Percentiles rank a stretch among this genome's conserved stretches.
Conservation (phyloP, 2,888 invertebrate species). For the Euproctis similis region DNA sequence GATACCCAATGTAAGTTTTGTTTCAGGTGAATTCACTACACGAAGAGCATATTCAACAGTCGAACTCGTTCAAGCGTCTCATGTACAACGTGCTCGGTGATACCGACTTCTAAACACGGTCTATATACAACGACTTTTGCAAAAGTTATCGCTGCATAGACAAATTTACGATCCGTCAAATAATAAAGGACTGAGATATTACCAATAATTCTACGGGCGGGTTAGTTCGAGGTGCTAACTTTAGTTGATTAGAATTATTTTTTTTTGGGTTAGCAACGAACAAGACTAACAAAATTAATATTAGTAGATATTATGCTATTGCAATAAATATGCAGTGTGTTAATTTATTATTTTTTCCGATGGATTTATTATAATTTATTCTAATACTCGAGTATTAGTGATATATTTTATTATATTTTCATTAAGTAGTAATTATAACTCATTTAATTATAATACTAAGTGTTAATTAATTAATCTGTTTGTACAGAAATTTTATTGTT, state of each 20-base stretch:
- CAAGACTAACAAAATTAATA: constrained; percentile 69
- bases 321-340: constrained; percentile 61
- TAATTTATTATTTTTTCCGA: constrained; percentile 60
- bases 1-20: too few relatives aligned
- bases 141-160: constrained; percentile 4
- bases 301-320: constrained; percentile 57
- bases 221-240: constrained; percentile 40
- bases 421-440: constrained; percentile 69
- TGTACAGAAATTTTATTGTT: constrained; percentile 59
- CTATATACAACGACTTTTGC: constrained; percentile 9
- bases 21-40: constrained; percentile 80
- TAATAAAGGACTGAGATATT: constrained; percentile 31
- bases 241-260: constrained; percentile 31
- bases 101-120: constrained; percentile 73
- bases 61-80: constrained; percentile 92
- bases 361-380: constrained; percentile 68
- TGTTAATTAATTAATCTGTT: constrained; percentile 73
- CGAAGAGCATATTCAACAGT: constrained; percentile 91
- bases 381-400: constrained; percentile 76
- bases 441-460: constrained; percentile 63
- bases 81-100: constrained; percentile 93
- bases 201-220: constrained; percentile 33
- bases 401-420: constrained; percentile 67
- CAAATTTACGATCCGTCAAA: constrained; percentile 13
- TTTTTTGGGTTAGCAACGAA: constrained; percentile 51